Base-by-base conservation (phyloP, 2,113 vertebrate genomes). In the Pteronura brasiliensis region DNA sequence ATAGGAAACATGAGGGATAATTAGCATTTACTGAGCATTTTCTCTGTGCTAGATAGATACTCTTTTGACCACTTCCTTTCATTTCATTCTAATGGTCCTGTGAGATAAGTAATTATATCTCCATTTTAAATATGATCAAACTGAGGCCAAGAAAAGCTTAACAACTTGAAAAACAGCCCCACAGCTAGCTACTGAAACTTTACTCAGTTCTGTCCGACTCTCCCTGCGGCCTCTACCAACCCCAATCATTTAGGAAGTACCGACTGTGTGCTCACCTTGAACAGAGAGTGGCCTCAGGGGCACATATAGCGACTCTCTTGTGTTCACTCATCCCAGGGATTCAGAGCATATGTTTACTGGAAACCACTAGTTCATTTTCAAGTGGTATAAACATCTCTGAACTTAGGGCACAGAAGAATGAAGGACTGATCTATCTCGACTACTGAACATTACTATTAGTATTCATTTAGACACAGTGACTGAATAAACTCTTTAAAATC, bases 401-500 rank as follows among this genome's bases (percentile, higher is more conserved):
- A 77, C 31, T 90, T 69, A 80, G 47, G 57, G 25, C 81, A 63
- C 20, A 76, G 61, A 71, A 18, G 31, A 90, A 61, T 47, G 20
- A 92, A 93, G 20, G 36, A 49, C 47, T 72, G 77, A 85, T 49
- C 42, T 6, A 88, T 57, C 47, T 80, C 23, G 7, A 82, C 14
- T 84, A 85, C 44, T 80, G 59, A 44, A 52, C 63, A 31, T n/a
- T 47, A 81, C 63, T 57, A 39, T 71, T 36, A 90, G 42, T 82
- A 79, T 11, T 55, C 67, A 85, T 49, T 96, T 57, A 77, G 29
- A 90, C 82, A 76, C 61, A 87, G 55, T 87, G 67, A 94, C 92
- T 87, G 63, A 94, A 93, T 90, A 71, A 63, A 72, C 55, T 84
- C 76, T 96, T 90, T 95, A 86, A 95, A 94, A 91, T 21, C 67